These are phyloP conservation scores for Exocentrus adspersus DNA, from an alignment of 2,888 invertebrate genomes.

Conservation along the genomic window DNA sequence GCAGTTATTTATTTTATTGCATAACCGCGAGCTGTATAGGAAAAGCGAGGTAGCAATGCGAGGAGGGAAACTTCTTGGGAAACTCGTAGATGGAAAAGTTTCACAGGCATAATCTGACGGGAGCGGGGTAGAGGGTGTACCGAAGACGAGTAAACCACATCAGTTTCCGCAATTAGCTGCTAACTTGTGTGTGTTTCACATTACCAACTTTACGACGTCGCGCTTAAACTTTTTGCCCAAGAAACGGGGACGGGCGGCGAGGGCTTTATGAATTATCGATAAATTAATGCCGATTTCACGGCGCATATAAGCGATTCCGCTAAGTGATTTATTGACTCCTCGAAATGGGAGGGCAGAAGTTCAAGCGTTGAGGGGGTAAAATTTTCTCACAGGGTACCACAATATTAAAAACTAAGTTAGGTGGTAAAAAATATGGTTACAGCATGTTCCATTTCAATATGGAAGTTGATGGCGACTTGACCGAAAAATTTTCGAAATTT, in stretches of 20 bases:
- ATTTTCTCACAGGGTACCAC: background rate
- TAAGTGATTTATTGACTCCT: conserved; percentile 18
- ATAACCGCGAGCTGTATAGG: conserved; percentile 1
- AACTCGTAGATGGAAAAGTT: conserved; percentile 26
- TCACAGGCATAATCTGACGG: conserved; percentile 8
- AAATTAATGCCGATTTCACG: conserved; percentile 26
- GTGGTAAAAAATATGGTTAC: too few relatives aligned
- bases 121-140: too few relatives aligned
- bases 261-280: conserved; percentile 24
- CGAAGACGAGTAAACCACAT: conserved; percentile 26
- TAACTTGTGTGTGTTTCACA: conserved; percentile 33
- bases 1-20: too few relatives aligned
- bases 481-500: too few relatives aligned
- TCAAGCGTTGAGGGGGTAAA: background rate
- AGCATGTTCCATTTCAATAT: too few relatives aligned
- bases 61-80: conserved; percentile 11
- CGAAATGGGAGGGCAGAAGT: background rate
- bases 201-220: conserved; percentile 29
- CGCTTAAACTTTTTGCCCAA: conserved; percentile 28
- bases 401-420: too few relatives aligned
- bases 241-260: too few relatives aligned
- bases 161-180: conserved; percentile 31
- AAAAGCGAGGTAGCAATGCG: background rate
- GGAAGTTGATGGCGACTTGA: too few relatives aligned
- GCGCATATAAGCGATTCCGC: conserved; percentile 10